Evolutionary conservation across 37 sponge, comb jelly and placozoan genomes (phyloP).

Genomic region (Bolinopsis microptera): DNA sequence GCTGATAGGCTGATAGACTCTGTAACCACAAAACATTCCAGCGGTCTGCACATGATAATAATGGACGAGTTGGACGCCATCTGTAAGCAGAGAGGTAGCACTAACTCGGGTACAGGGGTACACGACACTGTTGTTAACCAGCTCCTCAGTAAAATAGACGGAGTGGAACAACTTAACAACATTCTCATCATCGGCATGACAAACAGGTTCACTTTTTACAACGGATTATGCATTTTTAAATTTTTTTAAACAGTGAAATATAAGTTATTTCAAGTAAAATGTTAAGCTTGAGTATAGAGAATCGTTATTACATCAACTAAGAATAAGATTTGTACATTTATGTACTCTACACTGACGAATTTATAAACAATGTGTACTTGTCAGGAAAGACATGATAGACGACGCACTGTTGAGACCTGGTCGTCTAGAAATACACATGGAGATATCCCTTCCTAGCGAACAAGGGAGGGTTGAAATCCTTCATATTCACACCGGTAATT

Average conservation of each 20-base stretch:
- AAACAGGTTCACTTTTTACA: slow-evolving; percentile 5
- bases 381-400: slow-evolving; percentile 94
- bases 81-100: slow-evolving; percentile 88
- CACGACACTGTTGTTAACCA: slow-evolving; percentile 99
- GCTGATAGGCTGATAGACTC: no score
- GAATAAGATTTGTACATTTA: no score
- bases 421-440: slow-evolving; percentile 95
- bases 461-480: slow-evolving; percentile 90
- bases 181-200: slow-evolving; percentile 89
- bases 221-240: no score
- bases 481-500: slow-evolving; percentile 83
- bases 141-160: slow-evolving; percentile 96
- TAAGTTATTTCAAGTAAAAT: neutral
- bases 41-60: slow-evolving; percentile 97
- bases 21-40: no score
- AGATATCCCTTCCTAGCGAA: slow-evolving; percentile 90
- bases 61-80: slow-evolving; percentile 99
- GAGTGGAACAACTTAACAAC: slow-evolving; percentile 98
- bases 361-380: no score
- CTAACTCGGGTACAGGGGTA: slow-evolving; percentile 89
- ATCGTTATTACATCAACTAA: no score
- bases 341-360: no score
- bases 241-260: neutral
- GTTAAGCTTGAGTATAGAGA: no score
- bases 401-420: slow-evolving; percentile 96